Evolutionary conservation across 2,113 vertebrate species (phyloP).

Genomic region (Scortum barcoo): DNA sequence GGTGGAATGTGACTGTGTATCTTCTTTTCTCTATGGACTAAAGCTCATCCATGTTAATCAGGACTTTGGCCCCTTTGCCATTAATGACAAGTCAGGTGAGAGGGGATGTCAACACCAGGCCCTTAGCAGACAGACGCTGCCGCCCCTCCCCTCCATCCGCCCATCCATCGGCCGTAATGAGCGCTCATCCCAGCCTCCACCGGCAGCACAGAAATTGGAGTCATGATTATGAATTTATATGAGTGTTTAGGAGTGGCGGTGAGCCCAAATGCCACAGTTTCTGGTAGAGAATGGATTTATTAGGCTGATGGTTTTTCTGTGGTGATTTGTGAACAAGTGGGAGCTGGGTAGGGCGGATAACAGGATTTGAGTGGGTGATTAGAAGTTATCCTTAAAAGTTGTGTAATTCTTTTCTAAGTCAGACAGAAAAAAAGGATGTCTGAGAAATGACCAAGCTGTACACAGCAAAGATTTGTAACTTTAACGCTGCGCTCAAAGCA

Average conservation of each 20-base stretch:
- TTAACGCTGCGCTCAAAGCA: slow-evolving; percentile 25
- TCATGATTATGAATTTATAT: slow-evolving; percentile 91
- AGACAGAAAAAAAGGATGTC: neutral
- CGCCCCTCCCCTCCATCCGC: slow-evolving; percentile 33
- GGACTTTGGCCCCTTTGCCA: slow-evolving; percentile 56
- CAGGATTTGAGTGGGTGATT: slow-evolving; percentile 43
- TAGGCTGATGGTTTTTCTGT: slow-evolving; percentile 54
- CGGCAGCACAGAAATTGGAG: slow-evolving; percentile 69
- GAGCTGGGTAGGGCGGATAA: slow-evolving; percentile 6
- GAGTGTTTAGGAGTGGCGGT: slow-evolving; percentile 79
- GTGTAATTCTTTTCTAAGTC: slow-evolving; percentile 13
- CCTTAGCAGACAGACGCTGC: slow-evolving; percentile 64
- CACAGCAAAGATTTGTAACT: slow-evolving; percentile 1
- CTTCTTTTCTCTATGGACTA: slow-evolving; percentile 54
- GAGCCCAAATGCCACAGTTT: slow-evolving; percentile 66
- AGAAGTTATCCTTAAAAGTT: slow-evolving; percentile 52
- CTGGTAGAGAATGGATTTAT: slow-evolving; percentile 75
- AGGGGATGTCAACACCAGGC: slow-evolving; percentile 71
- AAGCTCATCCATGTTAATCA: slow-evolving; percentile 87
- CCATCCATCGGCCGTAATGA: slow-evolving; percentile 76
- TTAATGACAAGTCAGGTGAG: slow-evolving; percentile 75
- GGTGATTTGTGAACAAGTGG: slow-evolving; percentile 55
- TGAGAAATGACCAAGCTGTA: slow-evolving; percentile 2
- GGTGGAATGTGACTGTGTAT: slow-evolving; percentile 4
- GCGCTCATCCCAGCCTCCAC: slow-evolving; percentile 57